phyloP scores from a whole-genome alignment of 2,113 vertebrate genomes.

The Microcebus ravelobensis region DNA sequence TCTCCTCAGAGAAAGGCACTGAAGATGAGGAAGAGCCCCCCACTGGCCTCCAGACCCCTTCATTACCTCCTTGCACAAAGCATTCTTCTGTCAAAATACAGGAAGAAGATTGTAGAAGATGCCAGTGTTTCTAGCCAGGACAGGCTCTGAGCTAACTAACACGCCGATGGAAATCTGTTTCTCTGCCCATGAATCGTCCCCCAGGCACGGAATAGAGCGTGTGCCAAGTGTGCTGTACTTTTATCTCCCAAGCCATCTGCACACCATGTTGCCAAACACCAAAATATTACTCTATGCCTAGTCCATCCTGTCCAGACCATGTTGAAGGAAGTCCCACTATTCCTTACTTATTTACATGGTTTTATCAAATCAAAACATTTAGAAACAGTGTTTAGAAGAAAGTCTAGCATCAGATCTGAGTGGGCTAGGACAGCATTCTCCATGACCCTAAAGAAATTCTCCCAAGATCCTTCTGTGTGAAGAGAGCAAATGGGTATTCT shows the following conservation, averaged over 20 bases:
- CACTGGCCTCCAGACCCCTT: neutral
- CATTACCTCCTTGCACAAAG: neutral
- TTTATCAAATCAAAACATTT: neutral
- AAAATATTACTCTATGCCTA: neutral
- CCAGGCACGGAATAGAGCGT: neutral
- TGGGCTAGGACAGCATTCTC: neutral
- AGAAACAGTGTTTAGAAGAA: neutral
- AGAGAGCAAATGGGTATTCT: neutral
- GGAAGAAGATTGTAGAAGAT: neutral
- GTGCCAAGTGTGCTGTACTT: neutral
- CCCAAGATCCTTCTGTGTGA: neutral
- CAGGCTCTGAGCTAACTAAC: slow-evolving; percentile 11
- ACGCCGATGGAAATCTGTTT: neutral
- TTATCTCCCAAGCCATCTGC: neutral
- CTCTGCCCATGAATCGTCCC: neutral
- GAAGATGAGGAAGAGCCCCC: neutral
- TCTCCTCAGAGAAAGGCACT: neutral
- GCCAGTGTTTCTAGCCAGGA: slow-evolving; percentile 33
- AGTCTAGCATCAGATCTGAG: neutral
- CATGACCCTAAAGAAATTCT: neutral
- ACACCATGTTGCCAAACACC: neutral
- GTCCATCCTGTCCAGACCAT: neutral
- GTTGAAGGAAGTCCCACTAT: neutral
- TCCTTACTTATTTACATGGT: neutral
- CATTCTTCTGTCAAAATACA: neutral